Percentiles rank a stretch among this genome's conserved stretches.
phyloP scores from a whole-genome alignment of 1,140 invertebrate genomes.

The Drosophila guanche region DNA sequence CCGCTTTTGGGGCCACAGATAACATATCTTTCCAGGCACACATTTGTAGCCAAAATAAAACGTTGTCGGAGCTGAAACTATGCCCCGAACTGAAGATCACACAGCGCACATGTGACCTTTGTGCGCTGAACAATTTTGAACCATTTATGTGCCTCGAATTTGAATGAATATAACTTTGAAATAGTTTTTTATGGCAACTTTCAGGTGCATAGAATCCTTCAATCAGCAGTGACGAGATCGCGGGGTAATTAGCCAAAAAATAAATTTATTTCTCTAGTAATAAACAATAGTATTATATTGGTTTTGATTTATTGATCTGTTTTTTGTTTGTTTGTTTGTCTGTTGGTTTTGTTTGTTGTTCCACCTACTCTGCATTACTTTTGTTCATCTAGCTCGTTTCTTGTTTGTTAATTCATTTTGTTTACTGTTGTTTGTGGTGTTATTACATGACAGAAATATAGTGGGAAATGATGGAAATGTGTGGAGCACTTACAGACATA shows the following conservation, averaged over 20 bases:
- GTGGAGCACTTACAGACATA: neutral
- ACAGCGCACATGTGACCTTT: too few relatives aligned
- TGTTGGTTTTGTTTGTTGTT: constrained; percentile 42
- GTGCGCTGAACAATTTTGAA: too few relatives aligned
- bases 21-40: too few relatives aligned
- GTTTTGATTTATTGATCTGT: constrained; percentile 63
- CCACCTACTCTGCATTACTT: constrained; percentile 19
- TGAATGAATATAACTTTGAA: too few relatives aligned
- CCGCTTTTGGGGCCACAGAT: too few relatives aligned
- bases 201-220: too few relatives aligned
- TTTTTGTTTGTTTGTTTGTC: constrained; percentile 17
- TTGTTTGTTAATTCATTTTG: constrained; percentile 35
- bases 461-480: constrained; percentile 1
- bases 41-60: too few relatives aligned
- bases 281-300: constrained; percentile 72
- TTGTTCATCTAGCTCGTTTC: constrained; percentile 10
- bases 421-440: constrained; percentile 23
- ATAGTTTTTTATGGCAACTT: too few relatives aligned
- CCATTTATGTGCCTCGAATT: too few relatives aligned
- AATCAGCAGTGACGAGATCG: neutral
- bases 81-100: too few relatives aligned
- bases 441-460: constrained; percentile 20
- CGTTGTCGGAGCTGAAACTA: too few relatives aligned
- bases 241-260: constrained; percentile 65
- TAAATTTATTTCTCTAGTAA: constrained; percentile 77